Percentiles rank a stretch among this genome's conserved stretches.
phyloP scores from a whole-genome alignment of 64 coral and sea anemone species.

The Pachyseris speciosa region DNA sequence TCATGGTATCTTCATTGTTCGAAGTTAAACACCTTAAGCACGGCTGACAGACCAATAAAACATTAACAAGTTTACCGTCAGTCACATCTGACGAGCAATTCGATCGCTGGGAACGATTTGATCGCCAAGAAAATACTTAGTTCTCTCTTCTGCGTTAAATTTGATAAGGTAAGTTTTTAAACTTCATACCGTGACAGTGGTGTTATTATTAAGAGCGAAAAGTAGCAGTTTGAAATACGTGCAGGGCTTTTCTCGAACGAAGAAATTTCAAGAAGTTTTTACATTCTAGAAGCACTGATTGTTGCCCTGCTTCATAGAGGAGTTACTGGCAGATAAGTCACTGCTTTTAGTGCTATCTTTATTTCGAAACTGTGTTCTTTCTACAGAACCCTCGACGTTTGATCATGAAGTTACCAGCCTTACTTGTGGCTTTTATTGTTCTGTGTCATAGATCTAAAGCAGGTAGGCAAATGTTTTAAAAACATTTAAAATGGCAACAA shows the following conservation, averaged over 20 bases:
- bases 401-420: constrained; percentile 16
- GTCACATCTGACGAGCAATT: not conserved
- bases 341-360: not conserved
- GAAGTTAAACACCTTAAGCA: not conserved
- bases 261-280: too few species aligned
- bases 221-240: too few species aligned
- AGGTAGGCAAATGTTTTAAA: not conserved
- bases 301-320: too few species aligned
- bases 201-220: too few species aligned
- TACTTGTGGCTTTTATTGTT: constrained; percentile 38
- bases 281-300: too few species aligned
- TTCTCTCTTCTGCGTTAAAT: too few species aligned
- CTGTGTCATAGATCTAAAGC: constrained; percentile 6
- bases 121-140: not conserved
- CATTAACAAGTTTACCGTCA: constrained; percentile 17
- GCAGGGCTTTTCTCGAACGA: too few species aligned
- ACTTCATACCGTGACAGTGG: too few species aligned
- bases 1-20: constrained; percentile 18
- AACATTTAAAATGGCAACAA: not conserved
- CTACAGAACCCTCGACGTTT: not conserved
- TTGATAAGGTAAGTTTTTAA: too few species aligned
- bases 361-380: not conserved
- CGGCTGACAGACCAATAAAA: constrained; percentile 1
- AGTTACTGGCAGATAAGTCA: too few species aligned
- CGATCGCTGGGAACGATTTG: not conserved